These are phyloP conservation scores for Dolichopus griseipennis DNA, from an alignment of 2,888 invertebrate genomes.

Conservation along the genomic window DNA sequence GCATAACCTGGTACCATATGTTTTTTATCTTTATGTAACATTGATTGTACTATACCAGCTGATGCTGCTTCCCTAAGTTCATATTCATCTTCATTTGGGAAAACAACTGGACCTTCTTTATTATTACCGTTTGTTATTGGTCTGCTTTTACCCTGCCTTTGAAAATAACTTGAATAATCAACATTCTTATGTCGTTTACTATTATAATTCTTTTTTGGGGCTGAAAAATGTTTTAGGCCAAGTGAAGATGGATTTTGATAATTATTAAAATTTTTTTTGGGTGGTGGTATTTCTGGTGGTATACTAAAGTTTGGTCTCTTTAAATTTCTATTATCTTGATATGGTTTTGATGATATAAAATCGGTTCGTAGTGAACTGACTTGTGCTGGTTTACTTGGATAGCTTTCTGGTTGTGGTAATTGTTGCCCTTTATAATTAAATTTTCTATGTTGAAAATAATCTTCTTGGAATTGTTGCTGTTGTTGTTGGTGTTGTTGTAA, in stretches of 20 bases:
- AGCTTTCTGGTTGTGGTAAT: conserved; percentile 23
- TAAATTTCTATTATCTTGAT: conserved; percentile 16
- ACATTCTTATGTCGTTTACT: conserved; percentile 25
- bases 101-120: conserved; percentile 24
- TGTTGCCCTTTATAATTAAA: conserved; percentile 25
- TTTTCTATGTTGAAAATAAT: conserved; percentile 24
- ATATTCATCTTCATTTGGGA: conserved; percentile 22
- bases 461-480: conserved; percentile 13
- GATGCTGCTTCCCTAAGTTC: conserved; percentile 32
- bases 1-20: conserved; percentile 37
- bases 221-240: conserved; percentile 44
- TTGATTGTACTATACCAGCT: conserved; percentile 35
- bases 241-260: conserved; percentile 37
- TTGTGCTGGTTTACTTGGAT: conserved; percentile 23
- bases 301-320: neutral
- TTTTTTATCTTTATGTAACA: conserved; percentile 37
- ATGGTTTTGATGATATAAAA: conserved; percentile 30
- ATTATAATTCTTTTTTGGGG: conserved; percentile 23
- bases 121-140: neutral
- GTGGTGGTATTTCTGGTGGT: neutral
- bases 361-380: conserved; percentile 26
- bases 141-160: conserved; percentile 27
- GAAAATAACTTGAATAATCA: conserved; percentile 37
- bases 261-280: conserved; percentile 31
- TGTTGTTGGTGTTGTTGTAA: neutral